A percentile compares a stretch with the other conserved stretches of the same genome.
phyloP scores from a whole-genome alignment of 2,888 invertebrate species.

The Cryptocheilus praepositus region DNA sequence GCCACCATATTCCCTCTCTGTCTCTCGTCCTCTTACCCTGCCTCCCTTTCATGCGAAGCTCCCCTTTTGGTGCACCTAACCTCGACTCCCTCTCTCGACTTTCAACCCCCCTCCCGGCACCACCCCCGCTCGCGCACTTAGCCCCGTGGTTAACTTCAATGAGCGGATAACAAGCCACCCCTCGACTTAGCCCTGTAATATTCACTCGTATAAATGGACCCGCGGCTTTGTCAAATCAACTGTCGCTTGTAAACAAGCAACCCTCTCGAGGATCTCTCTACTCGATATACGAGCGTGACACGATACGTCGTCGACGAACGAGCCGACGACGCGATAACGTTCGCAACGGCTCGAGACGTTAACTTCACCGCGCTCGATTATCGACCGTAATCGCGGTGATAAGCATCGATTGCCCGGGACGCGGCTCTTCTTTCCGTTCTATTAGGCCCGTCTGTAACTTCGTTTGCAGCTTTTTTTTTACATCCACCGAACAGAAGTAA shows the following conservation, averaged over 20 bases:
- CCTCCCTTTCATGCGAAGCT: conserved; percentile 17
- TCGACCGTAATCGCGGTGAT: too few species aligned
- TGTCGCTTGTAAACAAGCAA: conserved; percentile 69
- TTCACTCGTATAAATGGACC: conserved; percentile 73
- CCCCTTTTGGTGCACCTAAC: conserved; percentile 36
- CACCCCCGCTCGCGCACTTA: conserved; percentile 64
- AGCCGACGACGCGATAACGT: too few species aligned
- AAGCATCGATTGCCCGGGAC: too few species aligned
- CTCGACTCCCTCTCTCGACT: conserved; percentile 27
- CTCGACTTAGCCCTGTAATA: conserved; percentile 71
- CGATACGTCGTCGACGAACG: not conserved
- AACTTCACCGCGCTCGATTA: too few species aligned
- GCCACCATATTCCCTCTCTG: conserved; percentile 28
- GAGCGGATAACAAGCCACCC: conserved; percentile 74
- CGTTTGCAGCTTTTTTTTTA: too few species aligned
- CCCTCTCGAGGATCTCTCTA: conserved; percentile 17
- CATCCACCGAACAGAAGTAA: too few species aligned
- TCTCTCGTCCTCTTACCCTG: conserved; percentile 25
- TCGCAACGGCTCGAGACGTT: too few species aligned
- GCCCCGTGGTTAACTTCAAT: conserved; percentile 75
- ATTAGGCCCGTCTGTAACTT: too few species aligned
- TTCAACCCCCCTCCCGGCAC: not conserved
- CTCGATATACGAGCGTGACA: too few species aligned
- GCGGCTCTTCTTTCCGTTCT: too few species aligned
- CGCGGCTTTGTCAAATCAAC: conserved; percentile 74